These are phyloP conservation scores for Drosophila auraria DNA, from an alignment of 1,140 invertebrate species.

Conservation along the genomic window DNA sequence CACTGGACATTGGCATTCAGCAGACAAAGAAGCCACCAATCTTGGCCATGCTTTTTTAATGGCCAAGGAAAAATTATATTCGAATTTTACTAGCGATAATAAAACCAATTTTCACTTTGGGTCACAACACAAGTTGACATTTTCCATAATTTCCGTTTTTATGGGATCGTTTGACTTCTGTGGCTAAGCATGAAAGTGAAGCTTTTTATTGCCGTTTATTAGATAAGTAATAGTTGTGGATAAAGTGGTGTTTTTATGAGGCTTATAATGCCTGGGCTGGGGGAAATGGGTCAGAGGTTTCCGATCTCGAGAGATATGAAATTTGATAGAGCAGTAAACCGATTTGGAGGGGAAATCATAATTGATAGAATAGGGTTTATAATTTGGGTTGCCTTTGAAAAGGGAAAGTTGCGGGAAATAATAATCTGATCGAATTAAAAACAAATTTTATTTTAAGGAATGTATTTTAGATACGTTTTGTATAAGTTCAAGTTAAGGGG, in stretches of 20 bases:
- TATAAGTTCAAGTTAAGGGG: too few relatives aligned
- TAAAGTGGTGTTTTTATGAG: constrained; percentile 40
- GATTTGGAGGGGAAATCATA: constrained; percentile 17
- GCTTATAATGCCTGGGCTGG: not conserved
- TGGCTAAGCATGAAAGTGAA: constrained; percentile 27
- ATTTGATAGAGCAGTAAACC: constrained; percentile 47
- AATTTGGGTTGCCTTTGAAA: not conserved
- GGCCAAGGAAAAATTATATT: constrained; percentile 40
- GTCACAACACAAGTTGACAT: constrained; percentile 43
- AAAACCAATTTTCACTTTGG: constrained; percentile 54
- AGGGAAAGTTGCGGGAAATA: constrained; percentile 23
- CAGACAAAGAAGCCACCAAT: constrained; percentile 19
- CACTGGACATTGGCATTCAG: constrained; percentile 33
- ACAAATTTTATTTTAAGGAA: too few relatives aligned
- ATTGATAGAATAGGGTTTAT: constrained; percentile 30
- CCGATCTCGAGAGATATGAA: constrained; percentile 37
- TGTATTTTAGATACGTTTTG: too few relatives aligned
- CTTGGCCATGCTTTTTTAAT: constrained; percentile 41
- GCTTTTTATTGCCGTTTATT: constrained; percentile 44
- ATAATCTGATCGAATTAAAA: not conserved
- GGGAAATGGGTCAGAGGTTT: constrained; percentile 40
- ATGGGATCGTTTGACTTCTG: constrained; percentile 46
- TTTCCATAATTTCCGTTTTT: constrained; percentile 30
- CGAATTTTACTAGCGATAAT: constrained; percentile 44
- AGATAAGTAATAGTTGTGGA: constrained; percentile 48